Conservation (phyloP, 2,888 invertebrate genomes). For the Pseudococcus jackbeardsleyi region DNA sequence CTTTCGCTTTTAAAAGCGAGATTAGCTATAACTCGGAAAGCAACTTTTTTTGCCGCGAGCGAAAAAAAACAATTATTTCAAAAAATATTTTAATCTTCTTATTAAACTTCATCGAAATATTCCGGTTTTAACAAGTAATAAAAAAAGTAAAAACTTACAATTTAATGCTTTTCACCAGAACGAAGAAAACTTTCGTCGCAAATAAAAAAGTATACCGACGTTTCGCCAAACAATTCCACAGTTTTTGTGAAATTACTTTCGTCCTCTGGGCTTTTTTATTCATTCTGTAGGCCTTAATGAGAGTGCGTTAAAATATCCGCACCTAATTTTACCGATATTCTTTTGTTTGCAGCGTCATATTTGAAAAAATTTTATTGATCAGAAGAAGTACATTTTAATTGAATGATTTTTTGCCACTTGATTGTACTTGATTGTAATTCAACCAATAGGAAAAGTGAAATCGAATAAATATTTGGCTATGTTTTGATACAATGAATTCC, state of each 20-base stretch:
- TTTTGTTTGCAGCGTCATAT: not conserved
- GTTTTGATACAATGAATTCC: too few species aligned
- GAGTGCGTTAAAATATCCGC: not conserved
- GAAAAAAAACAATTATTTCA: not conserved
- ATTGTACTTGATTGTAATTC: too few species aligned
- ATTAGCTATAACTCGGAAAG: not conserved
- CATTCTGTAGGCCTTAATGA: conserved; percentile 6
- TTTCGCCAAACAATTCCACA: conserved; percentile 18
- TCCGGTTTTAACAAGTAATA: conserved; percentile 31
- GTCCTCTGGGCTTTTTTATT: not conserved
- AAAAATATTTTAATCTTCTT: conserved; percentile 39
- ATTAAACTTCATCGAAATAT: conserved; percentile 46
- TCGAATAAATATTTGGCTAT: too few species aligned
- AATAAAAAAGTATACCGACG: not conserved
- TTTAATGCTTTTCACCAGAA: conserved; percentile 1
- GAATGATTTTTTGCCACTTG: not conserved
- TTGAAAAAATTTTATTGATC: not conserved
- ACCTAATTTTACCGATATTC: not conserved
- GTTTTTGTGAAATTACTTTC: conserved; percentile 36
- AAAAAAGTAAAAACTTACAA: conserved; percentile 7
- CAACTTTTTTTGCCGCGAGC: not conserved
- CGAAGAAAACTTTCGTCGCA: not conserved
- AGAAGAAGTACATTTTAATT: not conserved
- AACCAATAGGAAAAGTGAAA: too few species aligned
- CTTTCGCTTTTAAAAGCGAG: conserved; percentile 20